Percentiles rank a stretch among this genome's conserved stretches.
Conservation (phyloP, 1,140 invertebrate species). For the Phthorimaea operculella region DNA sequence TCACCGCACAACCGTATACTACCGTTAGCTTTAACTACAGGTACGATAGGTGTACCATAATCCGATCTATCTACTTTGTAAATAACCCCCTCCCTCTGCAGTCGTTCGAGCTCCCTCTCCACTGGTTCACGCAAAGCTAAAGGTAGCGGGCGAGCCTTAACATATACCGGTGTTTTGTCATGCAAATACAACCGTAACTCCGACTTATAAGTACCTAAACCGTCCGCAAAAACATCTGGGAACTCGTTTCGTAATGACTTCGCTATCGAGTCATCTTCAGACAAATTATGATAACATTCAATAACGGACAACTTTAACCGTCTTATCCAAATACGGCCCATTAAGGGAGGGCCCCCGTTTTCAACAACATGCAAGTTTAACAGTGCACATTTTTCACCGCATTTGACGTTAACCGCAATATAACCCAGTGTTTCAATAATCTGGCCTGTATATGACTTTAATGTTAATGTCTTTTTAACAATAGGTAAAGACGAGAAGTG, state of each 20-base stretch:
- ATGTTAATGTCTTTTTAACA: conserved; percentile 9
- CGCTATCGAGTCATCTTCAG: conserved; percentile 14
- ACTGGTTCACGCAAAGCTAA: background rate
- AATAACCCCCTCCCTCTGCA: conserved; percentile 7
- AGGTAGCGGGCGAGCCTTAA: conserved; percentile 5
- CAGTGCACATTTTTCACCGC: conserved; percentile 7
- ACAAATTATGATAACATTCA: conserved; percentile 15
- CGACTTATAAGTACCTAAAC: conserved; percentile 5
- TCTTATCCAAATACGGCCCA: conserved; percentile 26
- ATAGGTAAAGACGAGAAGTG: conserved; percentile 11
- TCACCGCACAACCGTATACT: conserved; percentile 10
- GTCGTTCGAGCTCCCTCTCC: conserved; percentile 5
- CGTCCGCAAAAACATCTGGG: conserved; percentile 7
- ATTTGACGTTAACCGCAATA: conserved; percentile 14
- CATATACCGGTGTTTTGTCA: conserved; percentile 2
- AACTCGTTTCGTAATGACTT: conserved; percentile 14
- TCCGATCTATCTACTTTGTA: conserved; percentile 7
- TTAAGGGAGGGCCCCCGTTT: conserved; percentile 14
- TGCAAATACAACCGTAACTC: conserved; percentile 2
- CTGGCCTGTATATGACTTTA: conserved; percentile 20
- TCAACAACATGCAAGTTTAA: conserved; percentile 13
- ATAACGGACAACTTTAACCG: conserved; percentile 18
- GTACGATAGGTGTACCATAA: conserved; percentile 4
- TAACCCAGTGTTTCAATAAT: conserved; percentile 18
- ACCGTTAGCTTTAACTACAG: conserved; percentile 5